Evolutionary conservation across 1,140 invertebrate species (phyloP), one percentile per base, ranked within the genome.

Genomic region (Pogonomyrmex barbatus): DNA sequence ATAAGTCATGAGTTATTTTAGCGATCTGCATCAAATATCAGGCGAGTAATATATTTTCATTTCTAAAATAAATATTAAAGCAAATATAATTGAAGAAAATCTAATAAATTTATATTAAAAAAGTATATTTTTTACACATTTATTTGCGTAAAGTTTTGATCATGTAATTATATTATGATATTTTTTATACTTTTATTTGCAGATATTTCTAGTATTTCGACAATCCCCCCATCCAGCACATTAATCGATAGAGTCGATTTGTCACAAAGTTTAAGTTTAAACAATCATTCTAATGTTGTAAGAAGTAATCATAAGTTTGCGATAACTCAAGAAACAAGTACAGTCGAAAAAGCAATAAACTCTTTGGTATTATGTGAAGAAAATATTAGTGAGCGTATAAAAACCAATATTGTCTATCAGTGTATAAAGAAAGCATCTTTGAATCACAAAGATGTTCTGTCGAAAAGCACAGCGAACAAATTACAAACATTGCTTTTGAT

Each of bases 161-260:
- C 47, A 17, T 77, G 47, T 24, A 83, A 65, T 4, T 63, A 79
- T 50, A 4, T 54, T 33, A 45, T 42, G 54, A 39, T 56, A 14
- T 30, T 77, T 62, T 62, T 58, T 10, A 2, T 76, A 8, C 14
- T 42, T 17, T 36, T 56, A 24, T 77, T 91, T 63, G 30, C 50
- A 90, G 93, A 90, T 70, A 90, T 93, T 78, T 89, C 90, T 12
- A 91, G 65, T 58, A 89, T 93, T 83, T 92, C 92, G 0, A 76
- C 88, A 45, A 91, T 90, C 36, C 92, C 92, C 3, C 88, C 77
- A n/a, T 68, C 52, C 9, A 91, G 76, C 24, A 67, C 50, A 78
- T 56, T 88, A 62, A 81, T 85, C 36, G 70, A 75, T 39, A 90
- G 71, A 87, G 24, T 88, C 73, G 91, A 92, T 60, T 91, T 63